Evolutionary conservation across 2,888 invertebrate genomes (phyloP), one percentile per base, ranked within the genome.

Genomic region (Cistogaster globosa): DNA sequence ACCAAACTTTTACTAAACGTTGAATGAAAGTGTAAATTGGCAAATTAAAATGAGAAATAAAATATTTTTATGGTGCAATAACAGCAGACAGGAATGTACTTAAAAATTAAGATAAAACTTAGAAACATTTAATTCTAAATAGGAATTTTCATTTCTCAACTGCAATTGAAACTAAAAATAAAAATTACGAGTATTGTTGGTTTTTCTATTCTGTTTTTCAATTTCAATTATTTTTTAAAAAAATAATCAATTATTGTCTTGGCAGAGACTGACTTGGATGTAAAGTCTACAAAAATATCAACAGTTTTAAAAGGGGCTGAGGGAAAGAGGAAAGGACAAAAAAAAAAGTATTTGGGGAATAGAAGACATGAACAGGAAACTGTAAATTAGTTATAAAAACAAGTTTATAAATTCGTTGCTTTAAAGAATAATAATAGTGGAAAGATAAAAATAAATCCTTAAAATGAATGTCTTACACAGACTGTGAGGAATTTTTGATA

Each of bases 201-300:
- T 26, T 45, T 18, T 42, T 12, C 57, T 60, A 6, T 78, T 53
- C 16, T 57, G 18, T 22, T 58, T 53, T 69, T 51, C 63, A n/a
- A n/a, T n/a, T n/a, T n/a, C n/a, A n/a, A n/a, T n/a, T 63, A 42
- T 76, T 2, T 26, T 74, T 74, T 16, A 68, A 55, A 71, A 57
- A 79, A 67, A 80, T 72, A 80, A 84, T 80, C 69, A 84, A 84
- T 80, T 75, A 84, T 75, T 84, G 75, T 71, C 80, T 76, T 48
- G 48, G 55, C 62, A 69, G 26, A 36, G 18, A 65, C 57, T 72
- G 79, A 48, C 65, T 79, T 5, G 18, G 26, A 63, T 69, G 20
- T 53, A 11, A n/a, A 57, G 55, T 63, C 57, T 69, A 63, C 38
- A 63, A 55, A 55, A 69, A 63, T 38, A 57, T 55, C 81, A 75